Conservation (phyloP, 2,797 vertebrate genomes). For the Cetoscarus ocellatus region DNA sequence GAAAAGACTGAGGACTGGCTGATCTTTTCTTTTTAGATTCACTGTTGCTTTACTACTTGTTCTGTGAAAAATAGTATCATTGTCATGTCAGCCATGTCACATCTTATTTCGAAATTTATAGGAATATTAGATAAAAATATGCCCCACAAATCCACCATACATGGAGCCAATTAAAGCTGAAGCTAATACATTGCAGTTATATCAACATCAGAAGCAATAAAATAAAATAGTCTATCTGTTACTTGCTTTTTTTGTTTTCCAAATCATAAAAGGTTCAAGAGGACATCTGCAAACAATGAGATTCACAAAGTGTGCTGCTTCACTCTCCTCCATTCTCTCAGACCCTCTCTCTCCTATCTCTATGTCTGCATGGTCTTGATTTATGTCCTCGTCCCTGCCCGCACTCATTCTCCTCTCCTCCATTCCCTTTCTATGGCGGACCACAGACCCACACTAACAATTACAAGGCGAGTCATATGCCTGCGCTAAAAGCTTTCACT, state of each 20-base stretch:
- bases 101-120: too few relatives aligned
- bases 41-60: too few relatives aligned
- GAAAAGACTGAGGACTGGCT: too few relatives aligned
- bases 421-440: constrained; percentile 38
- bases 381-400: constrained; percentile 59
- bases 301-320: constrained; percentile 12
- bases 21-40: too few relatives aligned
- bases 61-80: too few relatives aligned
- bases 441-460: constrained; percentile 52
- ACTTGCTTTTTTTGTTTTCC: constrained; percentile 10
- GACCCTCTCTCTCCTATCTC: constrained; percentile 54
- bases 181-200: too few relatives aligned
- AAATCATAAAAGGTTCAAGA: constrained; percentile 17
- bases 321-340: constrained; percentile 29
- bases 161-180: too few relatives aligned
- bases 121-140: too few relatives aligned
- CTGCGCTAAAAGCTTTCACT: constrained; percentile 58
- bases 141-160: too few relatives aligned
- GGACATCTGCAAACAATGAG: constrained; percentile 15
- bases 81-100: too few relatives aligned
- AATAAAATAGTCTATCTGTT: too few relatives aligned
- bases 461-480: constrained; percentile 48
- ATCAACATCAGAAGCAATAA: too few relatives aligned
- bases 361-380: constrained; percentile 59
- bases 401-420: constrained; percentile 46